Conservation (phyloP, 35 echinoderm and acorn worm genomes). For the Ophiothrix spiculata region DNA sequence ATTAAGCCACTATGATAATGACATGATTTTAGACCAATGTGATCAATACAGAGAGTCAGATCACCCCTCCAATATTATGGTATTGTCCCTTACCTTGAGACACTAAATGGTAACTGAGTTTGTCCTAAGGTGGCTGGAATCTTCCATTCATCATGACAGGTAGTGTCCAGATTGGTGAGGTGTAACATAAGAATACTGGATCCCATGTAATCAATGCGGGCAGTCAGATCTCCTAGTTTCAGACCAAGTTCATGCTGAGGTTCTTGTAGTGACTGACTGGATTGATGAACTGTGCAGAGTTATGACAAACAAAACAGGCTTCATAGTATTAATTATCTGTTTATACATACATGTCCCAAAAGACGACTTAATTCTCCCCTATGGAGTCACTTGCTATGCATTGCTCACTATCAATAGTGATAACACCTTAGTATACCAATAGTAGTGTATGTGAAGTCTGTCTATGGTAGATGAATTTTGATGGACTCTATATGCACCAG, state of each 20-base stretch:
- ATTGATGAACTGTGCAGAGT: constrained; percentile 46
- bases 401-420: too few relatives aligned
- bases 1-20: too few relatives aligned
- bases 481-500: too few relatives aligned
- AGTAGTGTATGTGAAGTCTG: too few relatives aligned
- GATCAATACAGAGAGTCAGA: too few relatives aligned
- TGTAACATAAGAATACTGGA: constrained; percentile 70
- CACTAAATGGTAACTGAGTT: constrained; percentile 4
- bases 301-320: neutral
- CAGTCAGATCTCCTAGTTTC: constrained; percentile 44
- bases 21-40: too few relatives aligned
- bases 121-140: constrained; percentile 12
- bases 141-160: constrained; percentile 83
- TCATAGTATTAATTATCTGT: neutral
- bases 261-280: constrained; percentile 57
- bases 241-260: constrained; percentile 78
- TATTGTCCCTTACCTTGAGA: neutral
- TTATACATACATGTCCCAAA: too few relatives aligned
- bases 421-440: too few relatives aligned
- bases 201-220: constrained; percentile 97
- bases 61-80: too few relatives aligned
- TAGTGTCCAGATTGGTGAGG: constrained; percentile 53
- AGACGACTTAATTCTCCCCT: too few relatives aligned
- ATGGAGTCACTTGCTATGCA: too few relatives aligned
- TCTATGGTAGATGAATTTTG: too few relatives aligned